phyloP scores from a whole-genome alignment of 64 coral and sea anemone species.

The Porites lutea region DNA sequence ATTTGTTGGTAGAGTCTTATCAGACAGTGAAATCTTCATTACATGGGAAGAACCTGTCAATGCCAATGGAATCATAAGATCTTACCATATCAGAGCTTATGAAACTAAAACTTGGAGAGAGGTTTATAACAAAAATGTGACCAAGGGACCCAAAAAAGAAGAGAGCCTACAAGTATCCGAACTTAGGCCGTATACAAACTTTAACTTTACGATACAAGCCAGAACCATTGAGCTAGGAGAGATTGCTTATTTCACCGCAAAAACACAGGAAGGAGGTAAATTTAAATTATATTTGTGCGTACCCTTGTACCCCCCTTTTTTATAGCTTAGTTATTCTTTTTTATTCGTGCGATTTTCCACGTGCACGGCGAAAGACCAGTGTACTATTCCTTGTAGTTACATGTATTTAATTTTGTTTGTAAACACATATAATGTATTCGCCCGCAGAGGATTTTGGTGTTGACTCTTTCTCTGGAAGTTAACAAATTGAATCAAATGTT shows the following conservation, averaged over 20 bases:
- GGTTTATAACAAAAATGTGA: neutral
- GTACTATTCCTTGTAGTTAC: too few species aligned
- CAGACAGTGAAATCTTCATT: neutral
- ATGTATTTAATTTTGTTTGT: too few species aligned
- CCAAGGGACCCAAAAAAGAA: neutral
- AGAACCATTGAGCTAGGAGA: constrained; percentile 30
- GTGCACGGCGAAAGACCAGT: too few species aligned
- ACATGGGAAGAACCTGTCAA: constrained; percentile 18
- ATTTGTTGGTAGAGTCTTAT: neutral
- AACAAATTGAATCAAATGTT: too few species aligned
- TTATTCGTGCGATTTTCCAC: too few species aligned
- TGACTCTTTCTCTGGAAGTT: too few species aligned
- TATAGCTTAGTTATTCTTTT: too few species aligned
- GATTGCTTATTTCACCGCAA: neutral
- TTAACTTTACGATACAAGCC: constrained; percentile 15
- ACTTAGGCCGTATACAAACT: constrained; percentile 40
- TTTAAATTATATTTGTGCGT: constrained; percentile 8
- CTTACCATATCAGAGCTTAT: constrained; percentile 24
- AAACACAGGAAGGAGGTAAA: constrained; percentile 61
- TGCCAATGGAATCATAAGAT: constrained; percentile 39
- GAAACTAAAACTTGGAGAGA: neutral
- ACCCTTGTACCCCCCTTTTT: too few species aligned
- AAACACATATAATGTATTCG: too few species aligned
- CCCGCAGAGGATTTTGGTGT: too few species aligned
- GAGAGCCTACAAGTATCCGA: neutral